Evolutionary conservation across 1,140 invertebrate genomes (phyloP).

Genomic region (Sitodiplosis mosellana): DNA sequence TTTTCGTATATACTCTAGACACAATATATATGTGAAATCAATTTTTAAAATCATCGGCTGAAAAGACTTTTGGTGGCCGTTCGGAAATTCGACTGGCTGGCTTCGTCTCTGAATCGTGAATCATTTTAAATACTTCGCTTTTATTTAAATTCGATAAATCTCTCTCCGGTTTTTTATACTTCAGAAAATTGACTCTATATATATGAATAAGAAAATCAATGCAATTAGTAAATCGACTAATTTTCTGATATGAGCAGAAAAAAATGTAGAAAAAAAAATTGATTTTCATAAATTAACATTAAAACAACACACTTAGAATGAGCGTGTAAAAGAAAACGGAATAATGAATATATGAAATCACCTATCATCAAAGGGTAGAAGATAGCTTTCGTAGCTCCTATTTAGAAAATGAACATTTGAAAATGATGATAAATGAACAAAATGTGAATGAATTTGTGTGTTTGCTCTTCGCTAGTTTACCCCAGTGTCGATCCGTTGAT

Average conservation of each 20-base stretch:
- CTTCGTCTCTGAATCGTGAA: conserved; percentile 48
- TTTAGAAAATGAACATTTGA: too few species aligned
- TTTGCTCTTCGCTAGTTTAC: too few species aligned
- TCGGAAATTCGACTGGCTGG: conserved; percentile 42
- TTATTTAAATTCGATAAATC: conserved; percentile 48
- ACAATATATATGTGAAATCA: too few species aligned
- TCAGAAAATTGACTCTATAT: conserved; percentile 60
- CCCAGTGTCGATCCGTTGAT: conserved; percentile 54
- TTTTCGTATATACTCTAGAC: too few species aligned
- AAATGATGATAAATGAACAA: too few species aligned
- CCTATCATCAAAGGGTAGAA: conserved; percentile 31
- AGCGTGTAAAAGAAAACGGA: background rate
- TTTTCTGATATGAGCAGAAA: too few species aligned
- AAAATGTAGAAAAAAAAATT: conserved; percentile 20
- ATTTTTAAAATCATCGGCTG: conserved; percentile 37
- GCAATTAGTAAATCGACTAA: conserved; percentile 10
- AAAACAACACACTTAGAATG: too few species aligned
- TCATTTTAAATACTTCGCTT: conserved; percentile 52
- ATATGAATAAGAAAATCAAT: conserved; percentile 7
- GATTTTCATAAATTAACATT: too few species aligned
- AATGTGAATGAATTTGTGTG: conserved; percentile 3
- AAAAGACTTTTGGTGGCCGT: conserved; percentile 38
- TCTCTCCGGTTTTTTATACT: conserved; percentile 50
- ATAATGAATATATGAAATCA: conserved; percentile 14
- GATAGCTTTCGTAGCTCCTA: conserved; percentile 28